Conservation (phyloP, 2,888 invertebrate species). For the Andrena hattorfiana region DNA sequence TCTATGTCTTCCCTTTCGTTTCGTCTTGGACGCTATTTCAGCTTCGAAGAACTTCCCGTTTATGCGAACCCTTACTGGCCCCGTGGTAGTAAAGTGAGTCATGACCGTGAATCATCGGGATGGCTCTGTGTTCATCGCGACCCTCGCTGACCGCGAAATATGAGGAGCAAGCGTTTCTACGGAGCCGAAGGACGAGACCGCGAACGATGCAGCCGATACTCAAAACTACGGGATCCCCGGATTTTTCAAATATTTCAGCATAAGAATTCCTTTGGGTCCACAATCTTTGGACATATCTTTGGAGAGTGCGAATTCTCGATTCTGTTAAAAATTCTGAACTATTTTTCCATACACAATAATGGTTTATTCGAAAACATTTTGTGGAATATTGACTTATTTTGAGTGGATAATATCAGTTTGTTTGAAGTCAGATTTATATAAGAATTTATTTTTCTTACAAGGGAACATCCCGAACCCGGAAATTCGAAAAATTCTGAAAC, state of each 20-base stretch:
- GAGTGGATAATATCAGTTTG: neutral
- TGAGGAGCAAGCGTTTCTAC: slow-evolving; percentile 57
- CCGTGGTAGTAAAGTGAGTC: slow-evolving; percentile 65
- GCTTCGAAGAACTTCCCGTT: slow-evolving; percentile 36
- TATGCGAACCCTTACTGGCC: slow-evolving; percentile 42
- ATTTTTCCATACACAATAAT: neutral
- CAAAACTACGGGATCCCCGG: neutral
- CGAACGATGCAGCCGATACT: neutral
- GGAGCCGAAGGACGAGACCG: slow-evolving; percentile 42
- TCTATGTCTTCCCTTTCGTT: neutral
- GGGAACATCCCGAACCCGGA: too few species aligned
- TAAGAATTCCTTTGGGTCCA: neutral
- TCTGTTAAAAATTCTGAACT: neutral
- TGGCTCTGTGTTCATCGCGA: slow-evolving; percentile 67
- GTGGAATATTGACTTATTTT: neutral
- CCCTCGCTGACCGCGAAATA: slow-evolving; percentile 69
- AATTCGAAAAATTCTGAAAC: too few species aligned
- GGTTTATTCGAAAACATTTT: neutral
- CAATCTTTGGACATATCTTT: neutral
- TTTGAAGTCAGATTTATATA: too few species aligned
- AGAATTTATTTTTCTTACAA: too few species aligned
- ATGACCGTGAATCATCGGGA: slow-evolving; percentile 70
- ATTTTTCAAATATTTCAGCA: neutral
- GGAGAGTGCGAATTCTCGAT: neutral
- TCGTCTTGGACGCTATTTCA: slow-evolving; percentile 13